Evolutionary conservation across 2,797 vertebrate species (phyloP), one percentile per base, ranked within the genome.

Genomic region (Antrozous pallidus): DNA sequence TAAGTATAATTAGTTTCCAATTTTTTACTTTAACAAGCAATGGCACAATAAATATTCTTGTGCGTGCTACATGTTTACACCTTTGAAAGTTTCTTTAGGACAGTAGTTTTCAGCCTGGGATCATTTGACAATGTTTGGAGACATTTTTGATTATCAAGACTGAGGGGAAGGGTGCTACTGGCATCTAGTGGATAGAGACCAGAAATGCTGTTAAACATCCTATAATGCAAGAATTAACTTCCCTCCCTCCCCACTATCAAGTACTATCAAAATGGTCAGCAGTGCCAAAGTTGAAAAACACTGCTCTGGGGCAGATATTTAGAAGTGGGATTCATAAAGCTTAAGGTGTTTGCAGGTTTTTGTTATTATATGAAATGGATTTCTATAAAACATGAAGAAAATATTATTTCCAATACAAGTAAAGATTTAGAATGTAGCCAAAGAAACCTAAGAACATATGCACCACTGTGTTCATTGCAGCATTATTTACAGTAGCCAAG

Each of bases 371-470:
- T 86, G 6, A 88, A 86, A n/a, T 47, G 4, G n/a, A 56, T 82
- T 86, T 95, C 70, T 95, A 6, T 82, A 79, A 74, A 91, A 79
- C 10, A 47, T 36, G 17, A 88, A 79, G 28, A 90, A 82, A 70
- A 40, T 61, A 85, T 33, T 70, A 61, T 80, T 90, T 94, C 33
- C 2, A 49, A 36, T 89, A 38, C 33, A 94, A 54, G 38, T 56
- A 40, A 56, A 90, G 11, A 6, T 89, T 63, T 79, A 17, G 56
- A 86, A 67, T 67, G 20, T 67, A 67, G 63, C n/a, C 63, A 67
- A 20, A 33, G 63, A 67, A 67, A 20, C 8, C 63, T 17, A 67
- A 33, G n/a, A 67, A 67, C 10, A 20, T 67, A 36, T 67, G 63
- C 31, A 65, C 14, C 63, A 33, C n/a, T 65, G 2, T 33, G 16